A percentile compares a stretch with the other conserved stretches of the same genome.
Conservation (phyloP, 2,113 vertebrate species). For the Dendrocopos noguchii region DNA sequence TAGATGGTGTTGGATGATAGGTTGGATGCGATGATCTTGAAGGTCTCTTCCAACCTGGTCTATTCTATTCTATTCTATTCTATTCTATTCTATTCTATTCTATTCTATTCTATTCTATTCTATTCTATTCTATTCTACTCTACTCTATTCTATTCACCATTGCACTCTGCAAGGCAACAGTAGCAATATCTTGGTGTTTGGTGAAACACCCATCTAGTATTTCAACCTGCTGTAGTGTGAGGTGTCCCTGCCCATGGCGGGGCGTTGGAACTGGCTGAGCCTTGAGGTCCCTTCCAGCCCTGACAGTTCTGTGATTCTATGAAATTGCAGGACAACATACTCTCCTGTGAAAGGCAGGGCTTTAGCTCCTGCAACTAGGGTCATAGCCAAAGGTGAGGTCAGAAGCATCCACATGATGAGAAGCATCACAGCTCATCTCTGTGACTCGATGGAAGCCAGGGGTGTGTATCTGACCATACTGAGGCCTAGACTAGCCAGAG, state of each 20-base stretch:
- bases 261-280: no score
- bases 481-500: background rate
- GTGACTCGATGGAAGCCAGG: background rate
- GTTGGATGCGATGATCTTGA: no score
- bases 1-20: no score
- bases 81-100: no score
- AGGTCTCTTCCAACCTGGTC: no score
- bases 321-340: background rate
- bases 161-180: background rate
- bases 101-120: no score
- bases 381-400: background rate
- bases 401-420: background rate
- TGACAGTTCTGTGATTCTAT: background rate
- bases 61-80: no score
- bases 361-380: background rate
- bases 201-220: no score
- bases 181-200: background rate
- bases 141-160: background rate
- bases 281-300: no score
- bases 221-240: no score
- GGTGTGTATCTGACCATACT: accelerated
- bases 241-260: no score
- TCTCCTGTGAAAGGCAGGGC: background rate
- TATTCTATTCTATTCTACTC: no score
- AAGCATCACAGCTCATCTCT: background rate